These are phyloP conservation scores for Oreochromis spilurus DNA, from an alignment of 2,113 vertebrate species.

Conservation along the genomic window DNA sequence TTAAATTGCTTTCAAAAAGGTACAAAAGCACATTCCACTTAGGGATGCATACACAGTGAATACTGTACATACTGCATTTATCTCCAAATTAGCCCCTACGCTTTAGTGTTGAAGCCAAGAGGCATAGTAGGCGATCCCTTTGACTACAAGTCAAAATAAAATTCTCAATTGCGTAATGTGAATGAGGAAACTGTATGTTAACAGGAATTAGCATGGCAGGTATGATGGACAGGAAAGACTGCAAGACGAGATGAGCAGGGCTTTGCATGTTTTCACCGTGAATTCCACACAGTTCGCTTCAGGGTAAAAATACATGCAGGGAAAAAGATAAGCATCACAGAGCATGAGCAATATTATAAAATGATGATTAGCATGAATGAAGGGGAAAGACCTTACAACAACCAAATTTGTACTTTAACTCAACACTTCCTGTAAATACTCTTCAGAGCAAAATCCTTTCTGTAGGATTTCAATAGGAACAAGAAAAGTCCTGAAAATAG, in stretches of 20 bases:
- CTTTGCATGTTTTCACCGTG: neutral
- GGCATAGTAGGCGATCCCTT: neutral
- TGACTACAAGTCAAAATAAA: neutral
- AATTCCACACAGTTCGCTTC: neutral
- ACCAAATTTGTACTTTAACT: neutral
- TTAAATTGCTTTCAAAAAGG: neutral
- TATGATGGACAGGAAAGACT: neutral
- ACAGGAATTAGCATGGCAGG: neutral
- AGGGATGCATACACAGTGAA: neutral
- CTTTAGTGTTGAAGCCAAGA: neutral
- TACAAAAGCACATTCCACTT: neutral
- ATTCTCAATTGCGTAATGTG: neutral
- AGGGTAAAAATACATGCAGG: neutral
- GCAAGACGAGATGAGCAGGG: neutral
- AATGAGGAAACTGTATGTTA: neutral
- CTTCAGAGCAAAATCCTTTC: neutral
- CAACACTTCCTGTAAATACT: neutral
- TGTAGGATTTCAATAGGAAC: neutral
- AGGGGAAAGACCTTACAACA: neutral
- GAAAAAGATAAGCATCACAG: neutral
- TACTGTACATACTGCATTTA: neutral
- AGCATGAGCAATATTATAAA: neutral
- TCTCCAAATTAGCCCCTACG: neutral
- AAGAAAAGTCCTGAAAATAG: neutral
- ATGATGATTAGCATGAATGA: neutral